Evolutionary conservation across 2,888 invertebrate species (phyloP), one percentile per base, ranked within the genome.

Genomic region (Pediacus dermestoides): DNA sequence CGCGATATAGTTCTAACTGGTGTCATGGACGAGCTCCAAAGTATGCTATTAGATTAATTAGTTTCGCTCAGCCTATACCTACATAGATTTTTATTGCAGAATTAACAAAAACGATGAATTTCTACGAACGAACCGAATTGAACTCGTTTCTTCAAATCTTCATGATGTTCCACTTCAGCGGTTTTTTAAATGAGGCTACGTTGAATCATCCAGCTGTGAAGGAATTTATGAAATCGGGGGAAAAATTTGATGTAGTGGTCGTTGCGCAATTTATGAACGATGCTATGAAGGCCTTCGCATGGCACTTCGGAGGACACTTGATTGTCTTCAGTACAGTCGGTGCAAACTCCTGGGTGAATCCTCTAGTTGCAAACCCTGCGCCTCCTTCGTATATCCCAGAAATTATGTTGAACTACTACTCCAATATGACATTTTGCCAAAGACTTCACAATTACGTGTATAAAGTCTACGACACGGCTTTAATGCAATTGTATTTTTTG

Each of bases 381-480:
- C 69, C 73, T 1, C 71, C 70, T 53, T 70, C 76, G 0, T 74
- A 71, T 58, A 67, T 74, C 16, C 74, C 76, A 0, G 72, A 74
- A 31, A 66, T 67, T 9, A 68, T 71, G 39, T 46, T 71, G 9
- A 41, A 37, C 13, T 40, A 39, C 11, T 39, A 48, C 16, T 25
- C 37, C 15, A 36, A 30, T 23, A 74, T 75, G 62, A 72, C 63
- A 15, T 78, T 82, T 46, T 61, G 62, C 55, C 71, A 75, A 49
- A 61, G 82, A 46, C 28, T 77, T 0, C 57, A 68, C 14, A 81
- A 79, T 52, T 63, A 72, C 0, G 67, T 69, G 1, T 54, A 57
- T 2, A 27, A 27, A 11, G 4, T 48, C 2, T 2, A 35, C 2
- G 4, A 13, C 1, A 36, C 46, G 2, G 9, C 50, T 4, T 32